Conservation (phyloP, 2,797 vertebrate species). For the Hylomyscus alleni region DNA sequence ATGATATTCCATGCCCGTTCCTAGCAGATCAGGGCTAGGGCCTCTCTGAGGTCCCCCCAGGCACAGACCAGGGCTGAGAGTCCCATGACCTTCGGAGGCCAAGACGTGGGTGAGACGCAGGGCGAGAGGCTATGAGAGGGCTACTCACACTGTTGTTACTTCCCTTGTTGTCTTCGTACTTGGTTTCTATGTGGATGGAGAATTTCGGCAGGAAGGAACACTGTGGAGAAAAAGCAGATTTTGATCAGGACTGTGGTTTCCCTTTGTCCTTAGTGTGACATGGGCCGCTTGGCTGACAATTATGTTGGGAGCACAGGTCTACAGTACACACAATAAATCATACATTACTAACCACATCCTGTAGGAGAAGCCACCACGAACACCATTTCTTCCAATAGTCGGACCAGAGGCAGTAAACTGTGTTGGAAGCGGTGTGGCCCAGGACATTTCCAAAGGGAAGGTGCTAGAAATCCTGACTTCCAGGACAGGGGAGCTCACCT, state of each 20-base stretch:
- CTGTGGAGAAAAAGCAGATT: slow-evolving; percentile 88
- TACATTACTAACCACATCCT: not conserved
- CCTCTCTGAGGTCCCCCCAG: not conserved
- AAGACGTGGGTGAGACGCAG: fast-evolving
- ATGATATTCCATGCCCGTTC: not conserved
- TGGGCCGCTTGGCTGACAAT: not conserved
- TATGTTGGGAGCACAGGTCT: not conserved
- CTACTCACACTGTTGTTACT: slow-evolving; percentile 95
- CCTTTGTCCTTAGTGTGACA: not conserved
- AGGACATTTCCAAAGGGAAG: not conserved
- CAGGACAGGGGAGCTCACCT: not conserved
- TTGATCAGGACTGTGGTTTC: slow-evolving; percentile 1
- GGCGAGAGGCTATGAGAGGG: fast-evolving
- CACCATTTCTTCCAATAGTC: not conserved
- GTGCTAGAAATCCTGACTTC: not conserved
- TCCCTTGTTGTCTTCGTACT: slow-evolving; percentile 95
- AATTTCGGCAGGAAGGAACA: slow-evolving; percentile 98
- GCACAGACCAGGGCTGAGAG: not conserved
- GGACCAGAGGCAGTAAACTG: not conserved
- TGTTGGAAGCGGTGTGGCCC: not conserved
- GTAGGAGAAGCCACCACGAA: not conserved
- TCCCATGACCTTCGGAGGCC: fast-evolving
- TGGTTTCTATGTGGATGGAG: slow-evolving; percentile 98
- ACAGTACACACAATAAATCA: not conserved
- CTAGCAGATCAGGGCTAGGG: not conserved